A percentile compares a stretch with the other conserved stretches of the same genome.
These are phyloP conservation scores for Achroia grisella DNA, from an alignment of 1,140 invertebrate genomes.

Conservation along the genomic window DNA sequence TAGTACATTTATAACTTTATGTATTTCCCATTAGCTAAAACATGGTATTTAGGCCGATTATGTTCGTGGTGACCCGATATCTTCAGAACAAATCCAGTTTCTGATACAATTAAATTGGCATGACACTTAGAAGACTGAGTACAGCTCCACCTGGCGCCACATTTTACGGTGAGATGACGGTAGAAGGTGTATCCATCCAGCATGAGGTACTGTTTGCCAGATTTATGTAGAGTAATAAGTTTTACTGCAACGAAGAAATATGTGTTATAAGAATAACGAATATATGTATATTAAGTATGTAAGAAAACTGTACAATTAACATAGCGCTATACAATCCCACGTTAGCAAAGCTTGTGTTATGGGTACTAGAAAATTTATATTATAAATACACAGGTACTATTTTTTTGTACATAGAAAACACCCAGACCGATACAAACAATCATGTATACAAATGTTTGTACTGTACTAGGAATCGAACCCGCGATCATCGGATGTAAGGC, in stretches of 20 bases:
- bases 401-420: too few species aligned
- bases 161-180: constrained; percentile 1
- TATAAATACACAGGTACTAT: too few species aligned
- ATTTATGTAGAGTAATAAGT: constrained; percentile 9
- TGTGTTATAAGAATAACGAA: too few species aligned
- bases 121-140: constrained; percentile 8
- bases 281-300: too few species aligned
- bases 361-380: too few species aligned
- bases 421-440: too few species aligned
- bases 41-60: not conserved
- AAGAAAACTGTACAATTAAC: too few species aligned
- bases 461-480: too few species aligned
- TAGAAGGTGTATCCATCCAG: constrained; percentile 20
- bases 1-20: not conserved
- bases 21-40: constrained; percentile 1
- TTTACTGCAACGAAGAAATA: constrained; percentile 5
- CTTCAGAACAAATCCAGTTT: not conserved
- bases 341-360: too few species aligned
- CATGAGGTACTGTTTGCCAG: constrained; percentile 15
- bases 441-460: too few species aligned
- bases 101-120: not conserved
- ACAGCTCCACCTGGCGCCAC: constrained; percentile 8
- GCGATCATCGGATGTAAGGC: too few species aligned
- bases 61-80: not conserved
- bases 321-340: too few species aligned